phyloP scores from a whole-genome alignment of 2,797 vertebrate species.

The Leucoraja ocellata region DNA sequence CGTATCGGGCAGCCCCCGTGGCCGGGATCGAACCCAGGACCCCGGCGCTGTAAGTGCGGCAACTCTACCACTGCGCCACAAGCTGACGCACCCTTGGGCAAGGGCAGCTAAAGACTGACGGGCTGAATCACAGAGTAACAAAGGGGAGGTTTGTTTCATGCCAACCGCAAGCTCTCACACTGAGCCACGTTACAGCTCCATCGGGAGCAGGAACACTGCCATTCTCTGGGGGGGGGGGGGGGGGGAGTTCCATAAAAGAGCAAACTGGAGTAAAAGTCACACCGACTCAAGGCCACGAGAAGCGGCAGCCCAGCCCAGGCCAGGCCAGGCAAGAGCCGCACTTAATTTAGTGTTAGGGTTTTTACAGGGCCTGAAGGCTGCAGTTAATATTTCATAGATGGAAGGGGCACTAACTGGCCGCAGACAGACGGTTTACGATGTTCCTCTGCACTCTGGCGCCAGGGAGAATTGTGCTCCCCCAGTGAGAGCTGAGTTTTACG shows the following conservation, averaged over 20 bases:
- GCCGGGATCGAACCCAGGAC: no score
- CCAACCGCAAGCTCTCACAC: not conserved
- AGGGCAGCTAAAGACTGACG: not conserved
- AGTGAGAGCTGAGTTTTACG: conserved; percentile 48
- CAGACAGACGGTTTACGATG: conserved; percentile 61
- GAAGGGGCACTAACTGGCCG: conserved; percentile 45
- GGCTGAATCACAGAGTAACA: no score
- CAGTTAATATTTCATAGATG: conserved; percentile 38
- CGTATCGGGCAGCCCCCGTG: no score
- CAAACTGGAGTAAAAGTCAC: not conserved
- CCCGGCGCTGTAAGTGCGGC: no score
- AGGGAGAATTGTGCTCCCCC: conserved; percentile 50
- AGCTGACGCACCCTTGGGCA: not conserved
- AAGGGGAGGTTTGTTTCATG: not conserved
- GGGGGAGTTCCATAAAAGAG: not conserved
- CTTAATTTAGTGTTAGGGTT: conserved; percentile 50
- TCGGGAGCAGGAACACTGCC: not conserved
- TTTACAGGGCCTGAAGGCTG: conserved; percentile 44
- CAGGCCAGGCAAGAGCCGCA: conserved; percentile 42
- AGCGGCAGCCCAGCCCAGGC: conserved; percentile 39
- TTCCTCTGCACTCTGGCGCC: conserved; percentile 66
- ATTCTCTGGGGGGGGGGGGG: not conserved
- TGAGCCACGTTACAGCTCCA: not conserved
- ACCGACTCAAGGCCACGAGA: conserved; percentile 38
- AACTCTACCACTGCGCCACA: no score